Percentiles rank a stretch among this genome's conserved stretches.
These are phyloP conservation scores for Ormyrus rosae DNA, from an alignment of 2,888 invertebrate species.

Conservation along the genomic window DNA sequence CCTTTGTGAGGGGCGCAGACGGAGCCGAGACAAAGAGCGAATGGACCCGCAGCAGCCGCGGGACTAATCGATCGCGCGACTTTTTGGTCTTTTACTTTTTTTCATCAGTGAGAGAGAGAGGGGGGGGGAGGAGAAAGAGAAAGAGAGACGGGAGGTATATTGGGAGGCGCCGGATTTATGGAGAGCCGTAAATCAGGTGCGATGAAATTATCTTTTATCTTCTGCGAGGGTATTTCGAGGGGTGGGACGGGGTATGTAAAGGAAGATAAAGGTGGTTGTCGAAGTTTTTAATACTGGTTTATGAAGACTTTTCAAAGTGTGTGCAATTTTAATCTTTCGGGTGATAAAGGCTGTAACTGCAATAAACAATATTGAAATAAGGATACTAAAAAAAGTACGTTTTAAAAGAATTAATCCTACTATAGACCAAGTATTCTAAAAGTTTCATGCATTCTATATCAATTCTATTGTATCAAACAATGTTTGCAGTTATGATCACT, in stretches of 20 bases:
- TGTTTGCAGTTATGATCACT: too few species aligned
- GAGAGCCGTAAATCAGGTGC: slow-evolving; percentile 29
- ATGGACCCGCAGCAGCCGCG: slow-evolving; percentile 1
- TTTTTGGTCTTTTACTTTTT: slow-evolving; percentile 5
- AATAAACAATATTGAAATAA: too few species aligned
- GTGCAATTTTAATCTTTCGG: not conserved
- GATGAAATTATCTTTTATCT: slow-evolving; percentile 31
- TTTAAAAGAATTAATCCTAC: too few species aligned
- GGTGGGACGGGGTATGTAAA: not conserved
- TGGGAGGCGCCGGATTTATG: slow-evolving; percentile 13
- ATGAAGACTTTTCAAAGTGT: not conserved
- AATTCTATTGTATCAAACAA: too few species aligned
- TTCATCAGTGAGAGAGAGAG: not conserved
- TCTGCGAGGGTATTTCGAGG: not conserved
- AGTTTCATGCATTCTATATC: too few species aligned
- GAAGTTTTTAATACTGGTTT: too few species aligned
- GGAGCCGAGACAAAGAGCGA: not conserved
- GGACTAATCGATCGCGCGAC: slow-evolving; percentile 9
- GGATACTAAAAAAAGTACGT: too few species aligned
- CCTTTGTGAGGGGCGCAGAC: slow-evolving; percentile 54
- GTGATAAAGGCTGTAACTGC: too few species aligned
- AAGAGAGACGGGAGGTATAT: too few species aligned
- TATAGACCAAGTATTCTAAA: too few species aligned
- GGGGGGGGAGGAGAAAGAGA: too few species aligned
- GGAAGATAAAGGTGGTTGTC: too few species aligned